These are phyloP conservation scores for Drosophila willistoni DNA, from an alignment of 1,140 invertebrate genomes.

Conservation along the genomic window DNA sequence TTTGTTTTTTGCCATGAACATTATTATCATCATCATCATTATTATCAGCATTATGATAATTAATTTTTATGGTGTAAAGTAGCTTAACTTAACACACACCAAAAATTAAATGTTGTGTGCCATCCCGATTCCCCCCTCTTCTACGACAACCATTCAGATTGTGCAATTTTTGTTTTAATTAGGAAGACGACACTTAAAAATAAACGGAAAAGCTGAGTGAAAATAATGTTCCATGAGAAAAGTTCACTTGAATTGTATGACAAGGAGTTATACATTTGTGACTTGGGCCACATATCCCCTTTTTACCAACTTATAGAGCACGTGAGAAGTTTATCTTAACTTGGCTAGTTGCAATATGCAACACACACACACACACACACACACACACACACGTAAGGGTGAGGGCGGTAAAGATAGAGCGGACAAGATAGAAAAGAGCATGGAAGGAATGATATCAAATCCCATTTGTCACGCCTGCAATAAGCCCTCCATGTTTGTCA, in stretches of 20 bases:
- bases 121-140: background rate
- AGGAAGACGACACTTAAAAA: background rate
- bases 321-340: background rate
- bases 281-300: slow-evolving; percentile 34
- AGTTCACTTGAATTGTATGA: background rate
- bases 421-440: background rate
- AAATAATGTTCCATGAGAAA: background rate
- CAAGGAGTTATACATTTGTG: slow-evolving; percentile 34
- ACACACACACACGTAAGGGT: background rate
- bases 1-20: background rate
- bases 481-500: slow-evolving; percentile 48
- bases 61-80: slow-evolving; percentile 5
- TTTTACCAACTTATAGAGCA: slow-evolving; percentile 2
- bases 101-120: background rate
- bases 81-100: slow-evolving; percentile 11
- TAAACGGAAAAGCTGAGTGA: background rate
- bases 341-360: slow-evolving; percentile 3
- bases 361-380: background rate
- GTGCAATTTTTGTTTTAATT: slow-evolving; percentile 4
- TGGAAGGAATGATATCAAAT: slow-evolving; percentile 18
- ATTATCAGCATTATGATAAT: slow-evolving; percentile 8
- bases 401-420: background rate
- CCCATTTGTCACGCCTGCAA: slow-evolving; percentile 75
- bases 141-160: background rate
- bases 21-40: slow-evolving; percentile 2